A percentile compares a stretch with the other conserved stretches of the same genome.
Conservation (phyloP, 2,113 vertebrate species). For the Canis aureus region DNA sequence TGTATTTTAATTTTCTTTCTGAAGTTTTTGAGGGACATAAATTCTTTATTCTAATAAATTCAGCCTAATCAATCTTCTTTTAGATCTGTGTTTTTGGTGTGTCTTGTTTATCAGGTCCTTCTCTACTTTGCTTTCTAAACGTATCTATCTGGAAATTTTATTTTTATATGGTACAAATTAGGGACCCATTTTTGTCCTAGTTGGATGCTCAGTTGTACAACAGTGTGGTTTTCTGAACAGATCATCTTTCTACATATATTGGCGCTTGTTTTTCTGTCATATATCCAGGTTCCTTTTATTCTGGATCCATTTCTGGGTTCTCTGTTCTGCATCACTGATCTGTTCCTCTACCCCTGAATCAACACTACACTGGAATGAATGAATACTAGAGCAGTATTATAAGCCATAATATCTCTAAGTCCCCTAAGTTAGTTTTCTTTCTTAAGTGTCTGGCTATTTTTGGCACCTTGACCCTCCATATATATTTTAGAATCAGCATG, state of each 20-base stretch:
- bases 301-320: background rate
- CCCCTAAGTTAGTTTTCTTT: background rate
- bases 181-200: background rate
- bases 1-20: background rate
- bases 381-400: background rate
- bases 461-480: background rate
- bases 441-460: background rate
- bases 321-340: background rate
- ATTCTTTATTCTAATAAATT: background rate
- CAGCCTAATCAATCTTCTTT: background rate
- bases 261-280: background rate
- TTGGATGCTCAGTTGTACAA: background rate
- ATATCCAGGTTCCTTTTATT: background rate
- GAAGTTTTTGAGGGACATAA: background rate
- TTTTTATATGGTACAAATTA: background rate
- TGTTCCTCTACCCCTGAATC: background rate
- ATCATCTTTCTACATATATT: background rate
- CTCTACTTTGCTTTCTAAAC: background rate
- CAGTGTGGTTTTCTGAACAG: background rate
- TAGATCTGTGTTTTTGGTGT: background rate
- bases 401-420: background rate
- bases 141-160: background rate
- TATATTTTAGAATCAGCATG: background rate
- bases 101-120: background rate
- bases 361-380: background rate